Conservation (phyloP, 2,113 vertebrate genomes). For the Nanger granti region DNA sequence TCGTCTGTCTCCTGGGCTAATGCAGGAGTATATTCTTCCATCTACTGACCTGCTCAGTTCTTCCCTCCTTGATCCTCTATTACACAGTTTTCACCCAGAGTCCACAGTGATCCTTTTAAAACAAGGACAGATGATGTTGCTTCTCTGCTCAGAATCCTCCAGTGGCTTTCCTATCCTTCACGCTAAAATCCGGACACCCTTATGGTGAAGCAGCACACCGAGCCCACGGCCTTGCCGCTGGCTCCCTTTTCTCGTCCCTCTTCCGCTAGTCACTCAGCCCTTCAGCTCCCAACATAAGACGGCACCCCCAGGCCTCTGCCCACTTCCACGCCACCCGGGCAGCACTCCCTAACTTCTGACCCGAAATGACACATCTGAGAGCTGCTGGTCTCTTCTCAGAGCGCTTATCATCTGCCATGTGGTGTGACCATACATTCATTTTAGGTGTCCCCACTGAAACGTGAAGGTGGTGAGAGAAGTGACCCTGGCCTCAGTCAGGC, state of each 20-base stretch:
- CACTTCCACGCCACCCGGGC: rapidly evolving
- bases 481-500: background rate
- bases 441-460: background rate
- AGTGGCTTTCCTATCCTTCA: background rate
- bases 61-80: no score
- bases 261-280: rapidly evolving
- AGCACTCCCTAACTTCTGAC: background rate
- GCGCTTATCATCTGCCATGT: background rate
- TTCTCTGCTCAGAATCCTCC: background rate
- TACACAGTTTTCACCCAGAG: background rate
- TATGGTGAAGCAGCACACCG: background rate
- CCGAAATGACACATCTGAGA: background rate
- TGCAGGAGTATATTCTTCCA: rapidly evolving
- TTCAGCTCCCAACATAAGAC: no score
- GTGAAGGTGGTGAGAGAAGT: background rate
- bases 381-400: no score
- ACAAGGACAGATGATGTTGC: background rate
- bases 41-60: background rate
- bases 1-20: rapidly evolving
- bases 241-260: rapidly evolving
- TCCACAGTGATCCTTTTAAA: background rate
- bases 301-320: background rate
- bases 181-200: background rate
- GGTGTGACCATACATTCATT: background rate
- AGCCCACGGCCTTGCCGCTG: rapidly evolving